Base-by-base conservation (phyloP, 2,888 invertebrate genomes). In the Drosophila paramelanica region DNA sequence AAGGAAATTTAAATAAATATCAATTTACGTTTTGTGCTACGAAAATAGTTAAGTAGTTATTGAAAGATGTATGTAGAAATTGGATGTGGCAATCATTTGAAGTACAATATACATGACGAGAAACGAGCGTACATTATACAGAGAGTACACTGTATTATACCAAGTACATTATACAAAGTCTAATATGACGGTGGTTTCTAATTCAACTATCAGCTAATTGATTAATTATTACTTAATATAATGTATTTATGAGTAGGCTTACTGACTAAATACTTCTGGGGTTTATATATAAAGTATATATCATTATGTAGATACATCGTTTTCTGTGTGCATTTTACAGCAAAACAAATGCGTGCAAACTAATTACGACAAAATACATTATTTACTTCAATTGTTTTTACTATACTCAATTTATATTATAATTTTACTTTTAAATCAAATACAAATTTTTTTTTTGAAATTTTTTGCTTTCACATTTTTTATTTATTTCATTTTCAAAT, bases 141-240 rank as follows among this genome's bases (percentile, higher is more conserved):
- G 46, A 58, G 20, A 52, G 51, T 57, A 67, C 45, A 51, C 66
- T 64, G 64, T 64, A 65, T 41, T 20, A 60, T 85, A 82, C 66
- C 59, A 67, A 79, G 69, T 81, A 81, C 77, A 82, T 72, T 68
- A 73, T 84, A 81, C 74, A 83, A 79, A 83, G 83, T 88, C 88
- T 88, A 88, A 83, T 65, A 85, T 88, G 88, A 86, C 85, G 85
- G 85, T 85, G 85, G 85, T 85, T 88, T 85, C 86, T 85, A 88
- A 86, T 65, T 85, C 81, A 77, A 79, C 87, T 85, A 83, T 81
- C 11, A 65, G 62, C 88, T 85, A 88, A 73, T 71, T 79, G 53
- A 65, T 58, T 84, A 71, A 53, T 45, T 41, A 53, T 52, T 31
- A 31, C 23, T 17, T 47, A 57, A 25, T 67, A 51, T 17, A 73